Conservation (phyloP, 2,797 vertebrate species). For the Monodelphis domestica region DNA sequence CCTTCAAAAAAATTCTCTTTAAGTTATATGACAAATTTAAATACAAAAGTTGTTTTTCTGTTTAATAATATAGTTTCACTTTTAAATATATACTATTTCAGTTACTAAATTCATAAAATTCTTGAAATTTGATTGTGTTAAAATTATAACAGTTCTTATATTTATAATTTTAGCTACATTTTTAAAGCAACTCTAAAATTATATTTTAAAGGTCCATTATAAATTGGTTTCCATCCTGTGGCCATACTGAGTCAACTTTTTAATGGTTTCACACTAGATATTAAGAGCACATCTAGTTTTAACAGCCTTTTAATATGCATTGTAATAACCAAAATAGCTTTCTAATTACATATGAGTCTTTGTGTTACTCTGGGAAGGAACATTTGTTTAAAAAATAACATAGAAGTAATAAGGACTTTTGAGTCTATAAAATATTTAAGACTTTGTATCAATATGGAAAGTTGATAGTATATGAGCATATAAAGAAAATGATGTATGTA, state of each 20-base stretch:
- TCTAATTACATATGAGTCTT: neutral
- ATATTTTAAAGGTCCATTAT: neutral
- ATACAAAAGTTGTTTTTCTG: neutral
- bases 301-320: neutral
- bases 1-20: neutral
- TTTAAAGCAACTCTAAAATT: neutral
- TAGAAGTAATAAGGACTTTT: neutral
- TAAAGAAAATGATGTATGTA: neutral
- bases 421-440: neutral
- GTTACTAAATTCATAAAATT: neutral
- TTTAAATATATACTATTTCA: neutral
- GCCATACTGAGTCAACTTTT: neutral
- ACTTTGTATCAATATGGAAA: slow-evolving; percentile 19
- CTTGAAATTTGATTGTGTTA: neutral
- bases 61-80: neutral
- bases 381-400: neutral
- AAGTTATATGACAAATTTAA: neutral
- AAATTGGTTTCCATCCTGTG: neutral
- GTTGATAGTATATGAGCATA: neutral
- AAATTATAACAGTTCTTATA: neutral
- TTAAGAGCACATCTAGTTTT: neutral
- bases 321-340: neutral
- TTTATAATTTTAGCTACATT: neutral
- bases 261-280: neutral
- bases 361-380: neutral